Base-by-base conservation (phyloP, 2,797 vertebrate genomes). In the Tragopan temminckii region DNA sequence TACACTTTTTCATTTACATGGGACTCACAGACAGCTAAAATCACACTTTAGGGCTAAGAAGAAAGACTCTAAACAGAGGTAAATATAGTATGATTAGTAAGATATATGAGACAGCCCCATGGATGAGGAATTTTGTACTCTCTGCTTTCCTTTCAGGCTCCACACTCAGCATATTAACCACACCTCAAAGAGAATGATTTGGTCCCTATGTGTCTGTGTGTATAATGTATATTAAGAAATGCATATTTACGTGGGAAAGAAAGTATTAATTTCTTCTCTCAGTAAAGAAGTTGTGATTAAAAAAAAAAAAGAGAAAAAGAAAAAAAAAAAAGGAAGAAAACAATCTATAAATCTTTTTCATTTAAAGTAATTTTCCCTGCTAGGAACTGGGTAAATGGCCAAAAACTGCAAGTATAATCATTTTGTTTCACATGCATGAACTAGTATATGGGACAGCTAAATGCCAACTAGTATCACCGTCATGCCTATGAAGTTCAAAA, bases 381-480 rank as follows among this genome's bases (percentile, higher is more conserved):
- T 83, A 83, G 18, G 8, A 53, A 76, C 36, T 61, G 8, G 57
- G 74, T 87, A 84, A 86, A 91, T 91, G 46, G 88, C 40, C 15
- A 90, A 79, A 89, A 90, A 66, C 21, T 86, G 5, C 35, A 88
- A 82, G 42, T 64, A 63, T 57, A 91, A 93, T 88, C 0, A 81
- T 90, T 94, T 78, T 77, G 46, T 83, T 95, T 91, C 87, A 76
- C 90, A 95, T 90, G 86, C 86, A 90, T 94, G 95, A 94, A 87
- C 66, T 93, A 93, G 57, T 94, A 94, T 90, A 85, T 88, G 82
- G 91, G 92, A 75, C 81, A 94, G 70, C 63, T 79, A 90, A 91
- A 83, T 91, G 94, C 81, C 92, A 93, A 3, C 63, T 61, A 67
- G 63, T 91, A 92, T 95, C 90, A 92, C 42, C 25, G 2, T 80